Evolutionary conservation across 2,113 vertebrate species (phyloP).

Genomic region (cattle (Bos taurus)): ARS-UCD2.0 NC_037330.1:78642001-78642500

Average conservation of each 20-base stretch:
- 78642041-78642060: neutral
- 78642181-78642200: neutral
- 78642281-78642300: neutral
- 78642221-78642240: neutral
- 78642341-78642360: neutral
- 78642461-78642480: neutral
- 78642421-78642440: neutral
- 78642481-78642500: neutral
- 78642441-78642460: neutral
- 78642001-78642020: neutral
- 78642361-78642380: slow-evolving; percentile 19
- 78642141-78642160: neutral
- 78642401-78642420: neutral
- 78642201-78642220: neutral
- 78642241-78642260: neutral
- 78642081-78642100: neutral
- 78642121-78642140: neutral
- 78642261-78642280: neutral
- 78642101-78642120: neutral
- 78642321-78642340: neutral
- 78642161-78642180: neutral
- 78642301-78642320: neutral
- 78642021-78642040: neutral
- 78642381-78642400: slow-evolving; percentile 13
- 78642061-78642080: neutral